These are phyloP conservation scores for Mastacembelus armatus DNA, from an alignment of 2,797 vertebrate species.

Conservation along the genomic window DNA sequence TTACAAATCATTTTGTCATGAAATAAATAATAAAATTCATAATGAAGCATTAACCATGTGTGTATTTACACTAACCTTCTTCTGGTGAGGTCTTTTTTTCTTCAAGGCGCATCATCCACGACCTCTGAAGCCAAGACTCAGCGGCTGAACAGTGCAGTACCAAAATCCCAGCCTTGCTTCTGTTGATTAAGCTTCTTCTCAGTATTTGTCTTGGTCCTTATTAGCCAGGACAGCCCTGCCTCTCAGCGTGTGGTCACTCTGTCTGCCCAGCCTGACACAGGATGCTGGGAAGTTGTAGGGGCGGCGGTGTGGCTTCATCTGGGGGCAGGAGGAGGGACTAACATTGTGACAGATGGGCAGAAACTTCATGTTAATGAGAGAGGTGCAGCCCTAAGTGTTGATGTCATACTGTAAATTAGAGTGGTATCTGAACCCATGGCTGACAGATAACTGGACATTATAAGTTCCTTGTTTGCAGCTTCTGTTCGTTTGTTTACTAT, in stretches of 20 bases:
- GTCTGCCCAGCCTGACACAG: conserved; percentile 13
- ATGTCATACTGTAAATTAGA: conserved; percentile 47
- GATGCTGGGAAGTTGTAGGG: conserved; percentile 55
- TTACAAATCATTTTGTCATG: not conserved
- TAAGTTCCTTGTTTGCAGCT: conserved; percentile 28
- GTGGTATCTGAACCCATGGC: conserved; percentile 31
- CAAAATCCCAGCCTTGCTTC: not conserved
- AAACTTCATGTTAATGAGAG: no score
- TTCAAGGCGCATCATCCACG: conserved; percentile 43
- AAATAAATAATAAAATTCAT: not conserved
- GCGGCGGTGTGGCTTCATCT: conserved; percentile 54
- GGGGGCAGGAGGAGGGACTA: conserved; percentile 69
- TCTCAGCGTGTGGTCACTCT: conserved; percentile 5
- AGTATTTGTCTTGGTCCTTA: conserved; percentile 13
- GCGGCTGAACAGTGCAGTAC: conserved; percentile 15
- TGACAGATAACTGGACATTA: conserved; percentile 10
- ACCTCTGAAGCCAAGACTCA: not conserved
- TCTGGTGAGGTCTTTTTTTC: conserved; percentile 56
- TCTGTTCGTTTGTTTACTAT: conserved; percentile 11
- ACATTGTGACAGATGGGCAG: conserved; percentile 5
- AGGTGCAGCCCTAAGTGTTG: conserved; percentile 33
- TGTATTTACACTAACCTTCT: conserved; percentile 46
- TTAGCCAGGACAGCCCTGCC: conserved; percentile 25
- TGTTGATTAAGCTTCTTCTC: conserved; percentile 25
- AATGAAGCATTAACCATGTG: not conserved